phyloP scores from a whole-genome alignment of 2,888 invertebrate genomes.

The Tetramorium bicarinatum region DNA sequence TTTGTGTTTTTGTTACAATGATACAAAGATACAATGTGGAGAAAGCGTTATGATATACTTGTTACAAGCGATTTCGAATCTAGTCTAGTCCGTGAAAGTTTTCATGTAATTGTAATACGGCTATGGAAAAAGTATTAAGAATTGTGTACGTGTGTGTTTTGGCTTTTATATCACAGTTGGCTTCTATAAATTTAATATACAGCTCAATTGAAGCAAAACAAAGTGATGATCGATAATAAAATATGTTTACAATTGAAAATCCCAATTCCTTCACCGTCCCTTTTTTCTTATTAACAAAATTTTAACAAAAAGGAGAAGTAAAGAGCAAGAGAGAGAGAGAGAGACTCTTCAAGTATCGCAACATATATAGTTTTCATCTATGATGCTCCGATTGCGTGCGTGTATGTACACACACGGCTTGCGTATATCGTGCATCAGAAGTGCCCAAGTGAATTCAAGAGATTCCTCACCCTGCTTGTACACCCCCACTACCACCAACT shows the following conservation, averaged over 20 bases:
- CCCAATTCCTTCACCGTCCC: too few species aligned
- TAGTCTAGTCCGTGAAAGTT: not conserved
- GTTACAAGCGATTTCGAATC: not conserved
- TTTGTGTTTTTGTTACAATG: not conserved
- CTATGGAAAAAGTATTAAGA: not conserved
- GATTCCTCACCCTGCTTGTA: conserved; percentile 39
- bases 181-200: not conserved
- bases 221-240: not conserved
- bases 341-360: not conserved
- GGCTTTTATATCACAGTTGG: not conserved
- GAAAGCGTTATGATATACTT: not conserved
- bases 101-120: not conserved
- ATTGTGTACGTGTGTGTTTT: not conserved
- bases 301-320: not conserved
- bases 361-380: not conserved
- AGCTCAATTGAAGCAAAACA: not conserved
- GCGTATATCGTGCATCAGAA: conserved; percentile 41
- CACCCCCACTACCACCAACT: conserved; percentile 40
- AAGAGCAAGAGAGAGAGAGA: not conserved
- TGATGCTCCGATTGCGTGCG: conserved; percentile 31
- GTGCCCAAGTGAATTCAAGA: conserved; percentile 43
- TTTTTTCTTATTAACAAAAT: too few species aligned
- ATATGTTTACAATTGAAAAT: not conserved
- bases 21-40: not conserved
- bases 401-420: not conserved